These are phyloP conservation scores for Crambe crambe DNA, from an alignment of 37 sponge, comb jelly and placozoan genomes.

Conservation along the genomic window DNA sequence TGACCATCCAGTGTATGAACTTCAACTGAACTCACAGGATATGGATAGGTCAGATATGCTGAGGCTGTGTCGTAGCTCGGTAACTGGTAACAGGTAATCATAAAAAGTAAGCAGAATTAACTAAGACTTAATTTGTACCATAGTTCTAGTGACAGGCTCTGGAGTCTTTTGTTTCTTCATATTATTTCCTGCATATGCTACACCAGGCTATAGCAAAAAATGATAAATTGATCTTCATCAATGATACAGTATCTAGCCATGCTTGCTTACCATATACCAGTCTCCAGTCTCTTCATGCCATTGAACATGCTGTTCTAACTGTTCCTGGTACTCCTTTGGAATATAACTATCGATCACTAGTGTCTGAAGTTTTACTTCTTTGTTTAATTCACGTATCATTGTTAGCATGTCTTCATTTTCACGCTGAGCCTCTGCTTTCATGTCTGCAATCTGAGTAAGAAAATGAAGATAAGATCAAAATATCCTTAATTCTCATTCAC, in stretches of 20 bases:
- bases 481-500: background rate
- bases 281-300: conserved; percentile 97
- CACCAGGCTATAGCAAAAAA: conserved; percentile 53
- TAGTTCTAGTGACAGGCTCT: conserved; percentile 2
- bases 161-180: conserved; percentile 66
- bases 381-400: conserved; percentile 78
- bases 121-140: background rate
- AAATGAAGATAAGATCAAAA: background rate
- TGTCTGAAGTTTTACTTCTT: conserved; percentile 74
- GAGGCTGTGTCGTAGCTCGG: conserved; percentile 34
- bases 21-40: conserved; percentile 17
- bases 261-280: conserved; percentile 88
- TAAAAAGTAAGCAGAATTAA: background rate
- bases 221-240: background rate
- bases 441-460: conserved; percentile 71
- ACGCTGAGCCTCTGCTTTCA: conserved; percentile 78
- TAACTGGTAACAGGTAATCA: background rate
- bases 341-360: conserved; percentile 77
- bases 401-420: conserved; percentile 84
- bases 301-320: conserved; percentile 62
- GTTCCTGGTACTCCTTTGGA: conserved; percentile 86
- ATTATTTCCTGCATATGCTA: conserved; percentile 99
- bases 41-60: conserved; percentile 55
- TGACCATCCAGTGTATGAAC: conserved; percentile 29
- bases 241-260: background rate